Percentiles rank a stretch among this genome's conserved stretches.
Evolutionary conservation across 2,113 vertebrate genomes (phyloP).

Genomic region (Jaculus jaculus): DNA sequence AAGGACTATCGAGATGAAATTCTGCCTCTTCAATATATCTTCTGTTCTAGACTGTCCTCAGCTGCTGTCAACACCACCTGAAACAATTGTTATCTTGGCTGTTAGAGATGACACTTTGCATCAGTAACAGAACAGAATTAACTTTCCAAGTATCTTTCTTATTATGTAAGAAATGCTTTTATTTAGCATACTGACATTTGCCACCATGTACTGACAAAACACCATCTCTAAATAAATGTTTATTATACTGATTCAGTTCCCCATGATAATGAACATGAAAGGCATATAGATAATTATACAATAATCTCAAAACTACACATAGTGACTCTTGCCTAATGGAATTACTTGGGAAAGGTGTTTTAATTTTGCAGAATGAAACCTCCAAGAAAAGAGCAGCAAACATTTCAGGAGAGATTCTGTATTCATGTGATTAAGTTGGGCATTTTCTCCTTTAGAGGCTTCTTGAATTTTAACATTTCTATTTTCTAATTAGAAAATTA

Average conservation of each 20-base stretch:
- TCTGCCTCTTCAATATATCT: constrained; percentile 54
- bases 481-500: constrained; percentile 47
- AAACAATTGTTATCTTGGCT: constrained; percentile 70
- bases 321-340: constrained; percentile 64
- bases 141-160: constrained; percentile 67
- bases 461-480: not conserved
- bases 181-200: constrained; percentile 73
- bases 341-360: constrained; percentile 65
- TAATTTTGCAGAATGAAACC: constrained; percentile 61
- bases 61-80: constrained; percentile 77
- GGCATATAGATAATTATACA: constrained; percentile 67
- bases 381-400: constrained; percentile 45
- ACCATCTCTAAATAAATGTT: constrained; percentile 74
- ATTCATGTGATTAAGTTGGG: not conserved
- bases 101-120: constrained; percentile 78
- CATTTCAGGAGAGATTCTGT: not conserved
- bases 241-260: constrained; percentile 65
- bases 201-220: constrained; percentile 69
- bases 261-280: constrained; percentile 69
- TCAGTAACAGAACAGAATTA: constrained; percentile 76
- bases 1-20: constrained; percentile 15
- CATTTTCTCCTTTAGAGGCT: not conserved
- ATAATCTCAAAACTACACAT: constrained; percentile 58
- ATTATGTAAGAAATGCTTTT: constrained; percentile 64
- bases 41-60: constrained; percentile 65